phyloP scores from a whole-genome alignment of 1,140 invertebrate species.

The Lamellibrachia luymesi region DNA sequence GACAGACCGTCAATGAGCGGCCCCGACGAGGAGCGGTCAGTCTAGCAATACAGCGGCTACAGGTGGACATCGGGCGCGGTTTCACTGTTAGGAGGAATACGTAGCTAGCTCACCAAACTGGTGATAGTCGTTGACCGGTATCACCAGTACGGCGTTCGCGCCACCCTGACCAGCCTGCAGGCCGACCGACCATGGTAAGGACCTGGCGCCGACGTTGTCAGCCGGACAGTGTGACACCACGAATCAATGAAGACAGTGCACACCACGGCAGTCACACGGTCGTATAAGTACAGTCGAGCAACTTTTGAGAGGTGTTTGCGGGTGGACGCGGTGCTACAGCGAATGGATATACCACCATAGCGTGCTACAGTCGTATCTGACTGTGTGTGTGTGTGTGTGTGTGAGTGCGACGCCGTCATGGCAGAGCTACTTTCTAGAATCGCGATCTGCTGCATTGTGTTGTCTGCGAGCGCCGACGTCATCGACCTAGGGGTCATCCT shows the following conservation, averaged over 20 bases:
- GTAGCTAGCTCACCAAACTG: background rate
- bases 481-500: slow-evolving; percentile 23
- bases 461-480: background rate
- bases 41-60: background rate
- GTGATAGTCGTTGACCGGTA: background rate
- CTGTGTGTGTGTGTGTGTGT: background rate
- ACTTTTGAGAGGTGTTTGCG: background rate
- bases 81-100: background rate
- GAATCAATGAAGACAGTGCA: background rate
- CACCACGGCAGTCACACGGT: background rate
- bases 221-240: background rate
- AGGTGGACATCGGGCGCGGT: background rate
- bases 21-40: background rate
- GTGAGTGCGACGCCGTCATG: background rate
- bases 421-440: background rate
- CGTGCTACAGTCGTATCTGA: background rate
- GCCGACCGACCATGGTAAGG: background rate
- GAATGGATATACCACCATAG: background rate
- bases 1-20: background rate
- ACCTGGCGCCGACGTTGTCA: background rate
- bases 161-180: background rate
- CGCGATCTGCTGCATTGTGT: background rate
- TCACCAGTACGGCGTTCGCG: background rate
- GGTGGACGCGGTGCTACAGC: background rate
- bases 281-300: background rate